Percentiles rank a stretch among this genome's conserved stretches.
These are phyloP conservation scores for Euglossa dilemma DNA, from an alignment of 1,140 invertebrate genomes.

Conservation along the genomic window DNA sequence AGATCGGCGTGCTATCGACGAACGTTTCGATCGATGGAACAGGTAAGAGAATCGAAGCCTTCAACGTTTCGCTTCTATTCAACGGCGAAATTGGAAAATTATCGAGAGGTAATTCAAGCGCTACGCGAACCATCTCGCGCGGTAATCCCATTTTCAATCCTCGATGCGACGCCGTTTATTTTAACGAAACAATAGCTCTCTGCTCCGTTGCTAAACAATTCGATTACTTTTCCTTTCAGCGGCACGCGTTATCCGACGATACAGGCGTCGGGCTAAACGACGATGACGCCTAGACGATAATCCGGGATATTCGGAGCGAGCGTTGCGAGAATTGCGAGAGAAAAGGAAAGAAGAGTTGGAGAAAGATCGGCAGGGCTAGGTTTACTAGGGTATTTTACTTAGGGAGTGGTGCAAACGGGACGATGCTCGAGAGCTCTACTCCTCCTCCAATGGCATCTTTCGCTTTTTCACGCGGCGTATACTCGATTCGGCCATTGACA, in stretches of 20 bases:
- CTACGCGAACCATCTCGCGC: background rate
- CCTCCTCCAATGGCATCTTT: no score
- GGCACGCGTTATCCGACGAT: background rate
- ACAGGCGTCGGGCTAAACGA: background rate
- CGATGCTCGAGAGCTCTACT: background rate
- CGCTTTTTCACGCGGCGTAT: background rate
- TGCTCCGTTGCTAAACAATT: background rate
- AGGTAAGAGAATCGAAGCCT: slow-evolving; percentile 18
- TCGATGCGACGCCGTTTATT: background rate
- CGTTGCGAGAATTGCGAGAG: no score
- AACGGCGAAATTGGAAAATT: slow-evolving; percentile 38
- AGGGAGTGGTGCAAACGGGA: background rate
- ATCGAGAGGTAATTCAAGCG: slow-evolving; percentile 2
- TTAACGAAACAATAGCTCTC: background rate
- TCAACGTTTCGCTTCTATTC: slow-evolving; percentile 11
- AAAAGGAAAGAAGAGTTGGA: no score
- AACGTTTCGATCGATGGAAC: background rate
- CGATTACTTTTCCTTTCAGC: background rate
- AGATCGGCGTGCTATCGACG: background rate
- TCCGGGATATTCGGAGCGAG: background rate
- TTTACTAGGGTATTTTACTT: no score
- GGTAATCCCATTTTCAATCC: slow-evolving; percentile 27
- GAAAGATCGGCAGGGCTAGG: no score
- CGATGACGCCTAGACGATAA: background rate
- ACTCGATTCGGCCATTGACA: background rate